phyloP scores from a whole-genome alignment of 1,140 invertebrate genomes.

The Leptinotarsa texana region DNA sequence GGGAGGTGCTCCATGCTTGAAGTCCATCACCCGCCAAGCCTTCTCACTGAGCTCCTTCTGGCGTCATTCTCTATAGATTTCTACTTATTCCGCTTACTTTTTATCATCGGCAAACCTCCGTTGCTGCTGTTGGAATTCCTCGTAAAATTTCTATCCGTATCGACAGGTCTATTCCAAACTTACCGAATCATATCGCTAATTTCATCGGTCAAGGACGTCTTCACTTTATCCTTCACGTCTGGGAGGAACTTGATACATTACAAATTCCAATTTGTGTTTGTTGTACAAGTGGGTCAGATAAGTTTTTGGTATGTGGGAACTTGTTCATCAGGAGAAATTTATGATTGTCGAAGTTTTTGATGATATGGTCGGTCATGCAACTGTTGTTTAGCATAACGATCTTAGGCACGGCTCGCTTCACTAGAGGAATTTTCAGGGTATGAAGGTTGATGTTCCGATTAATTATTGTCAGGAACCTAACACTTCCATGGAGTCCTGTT shows the following conservation, averaged over 20 bases:
- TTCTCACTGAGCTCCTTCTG: slow-evolving; percentile 65
- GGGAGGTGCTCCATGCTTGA: slow-evolving; percentile 15
- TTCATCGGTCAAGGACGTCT: slow-evolving; percentile 14
- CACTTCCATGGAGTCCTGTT: too few species aligned
- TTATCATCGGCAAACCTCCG: neutral
- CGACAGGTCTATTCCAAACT: neutral
- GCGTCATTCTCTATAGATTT: slow-evolving; percentile 46
- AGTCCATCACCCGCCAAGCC: slow-evolving; percentile 32
- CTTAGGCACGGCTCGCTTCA: too few species aligned
- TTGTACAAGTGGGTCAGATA: slow-evolving; percentile 71
- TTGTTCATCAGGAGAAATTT: slow-evolving; percentile 45
- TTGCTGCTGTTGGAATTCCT: neutral
- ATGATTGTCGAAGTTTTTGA: slow-evolving; percentile 23
- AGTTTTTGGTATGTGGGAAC: too few species aligned
- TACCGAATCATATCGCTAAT: neutral
- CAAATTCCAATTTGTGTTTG: slow-evolving; percentile 64
- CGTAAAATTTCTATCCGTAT: slow-evolving; percentile 21
- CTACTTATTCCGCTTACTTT: neutral
- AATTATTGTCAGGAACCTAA: too few species aligned
- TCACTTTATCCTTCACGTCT: slow-evolving; percentile 51
- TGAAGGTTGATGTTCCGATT: too few species aligned
- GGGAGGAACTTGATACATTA: slow-evolving; percentile 76
- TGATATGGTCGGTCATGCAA: too few species aligned
- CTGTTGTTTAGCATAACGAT: too few species aligned
- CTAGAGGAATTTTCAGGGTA: too few species aligned